Percentiles rank a stretch among this genome's conserved stretches.
These are phyloP conservation scores for Delichon dasypus DNA, from an alignment of 2,797 vertebrate species.

Conservation along the genomic window DNA sequence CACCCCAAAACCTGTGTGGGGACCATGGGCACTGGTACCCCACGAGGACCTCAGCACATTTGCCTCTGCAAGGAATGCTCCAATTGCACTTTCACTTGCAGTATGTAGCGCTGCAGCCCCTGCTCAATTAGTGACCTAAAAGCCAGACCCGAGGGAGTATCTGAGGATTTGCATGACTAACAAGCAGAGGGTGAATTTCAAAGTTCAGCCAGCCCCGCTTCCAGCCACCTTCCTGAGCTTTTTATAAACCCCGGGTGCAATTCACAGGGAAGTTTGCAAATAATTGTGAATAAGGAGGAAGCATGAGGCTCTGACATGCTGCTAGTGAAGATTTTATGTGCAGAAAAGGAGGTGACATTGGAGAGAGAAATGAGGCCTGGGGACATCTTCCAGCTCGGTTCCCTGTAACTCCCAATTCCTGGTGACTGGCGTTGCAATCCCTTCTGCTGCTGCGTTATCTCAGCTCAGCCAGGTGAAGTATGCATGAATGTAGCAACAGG, in stretches of 20 bases:
- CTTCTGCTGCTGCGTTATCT: not conserved
- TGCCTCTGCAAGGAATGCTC: not conserved
- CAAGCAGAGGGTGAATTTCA: constrained; percentile 45
- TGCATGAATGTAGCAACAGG: not conserved
- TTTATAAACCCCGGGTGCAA: constrained; percentile 51
- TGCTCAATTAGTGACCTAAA: constrained; percentile 32
- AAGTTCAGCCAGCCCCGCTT: constrained; percentile 7
- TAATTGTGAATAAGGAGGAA: constrained; percentile 50
- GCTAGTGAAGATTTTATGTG: constrained; percentile 42
- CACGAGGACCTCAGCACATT: accelerated
- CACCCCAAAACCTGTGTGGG: not conserved
- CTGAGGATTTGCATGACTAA: constrained; percentile 51
- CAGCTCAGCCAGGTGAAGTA: not conserved
- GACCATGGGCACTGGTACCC: accelerated
- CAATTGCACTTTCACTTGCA: constrained; percentile 30
- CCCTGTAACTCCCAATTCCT: not conserved
- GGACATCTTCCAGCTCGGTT: not conserved
- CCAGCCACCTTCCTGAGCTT: constrained; percentile 40
- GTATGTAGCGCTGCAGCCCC: not conserved
- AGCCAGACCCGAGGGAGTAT: not conserved
- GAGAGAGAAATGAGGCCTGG: not conserved
- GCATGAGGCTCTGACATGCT: not conserved
- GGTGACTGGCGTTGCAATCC: accelerated
- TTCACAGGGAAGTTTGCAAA: constrained; percentile 64
- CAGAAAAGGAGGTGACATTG: constrained; percentile 15